Evolutionary conservation across 1,140 invertebrate genomes (phyloP).

Genomic region (Monomorium pharaonis): DNA sequence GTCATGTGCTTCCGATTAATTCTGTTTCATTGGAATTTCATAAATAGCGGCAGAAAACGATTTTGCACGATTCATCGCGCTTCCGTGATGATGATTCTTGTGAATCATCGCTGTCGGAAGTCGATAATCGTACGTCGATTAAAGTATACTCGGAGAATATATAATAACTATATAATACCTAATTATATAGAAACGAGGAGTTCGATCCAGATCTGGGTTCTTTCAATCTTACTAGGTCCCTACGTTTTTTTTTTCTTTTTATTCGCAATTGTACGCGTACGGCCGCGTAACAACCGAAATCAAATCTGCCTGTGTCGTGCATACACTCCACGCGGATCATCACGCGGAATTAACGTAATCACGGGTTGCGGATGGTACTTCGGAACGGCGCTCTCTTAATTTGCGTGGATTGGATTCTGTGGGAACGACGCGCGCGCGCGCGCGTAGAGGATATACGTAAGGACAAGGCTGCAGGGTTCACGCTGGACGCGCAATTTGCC

Average conservation of each 20-base stretch:
- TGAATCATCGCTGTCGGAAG: constrained; percentile 5
- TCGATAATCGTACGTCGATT: not conserved
- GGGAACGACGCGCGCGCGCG: constrained; percentile 24
- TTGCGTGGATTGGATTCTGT: constrained; percentile 41
- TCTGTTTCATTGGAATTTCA: not conserved
- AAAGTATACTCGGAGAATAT: not conserved
- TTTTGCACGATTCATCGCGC: not conserved
- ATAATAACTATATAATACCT: constrained; percentile 18
- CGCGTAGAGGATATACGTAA: constrained; percentile 2
- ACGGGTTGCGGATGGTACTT: constrained; percentile 9
- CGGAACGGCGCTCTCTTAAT: not conserved
- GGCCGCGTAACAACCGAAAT: not conserved
- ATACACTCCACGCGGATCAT: not conserved
- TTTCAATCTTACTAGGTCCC: no score
- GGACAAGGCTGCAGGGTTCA: constrained; percentile 1
- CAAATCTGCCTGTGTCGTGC: constrained; percentile 14
- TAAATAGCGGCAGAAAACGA: not conserved
- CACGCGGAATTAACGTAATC: constrained; percentile 30
- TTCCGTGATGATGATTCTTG: not conserved
- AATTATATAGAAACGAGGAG: constrained; percentile 7
- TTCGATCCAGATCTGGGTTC: not conserved
- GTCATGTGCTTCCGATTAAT: not conserved
- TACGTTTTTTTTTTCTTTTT: not conserved
- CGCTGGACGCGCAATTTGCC: constrained; percentile 28
- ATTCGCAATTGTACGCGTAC: not conserved